phyloP scores from a whole-genome alignment of 2,113 vertebrate genomes.

The Stegastes partitus region DNA sequence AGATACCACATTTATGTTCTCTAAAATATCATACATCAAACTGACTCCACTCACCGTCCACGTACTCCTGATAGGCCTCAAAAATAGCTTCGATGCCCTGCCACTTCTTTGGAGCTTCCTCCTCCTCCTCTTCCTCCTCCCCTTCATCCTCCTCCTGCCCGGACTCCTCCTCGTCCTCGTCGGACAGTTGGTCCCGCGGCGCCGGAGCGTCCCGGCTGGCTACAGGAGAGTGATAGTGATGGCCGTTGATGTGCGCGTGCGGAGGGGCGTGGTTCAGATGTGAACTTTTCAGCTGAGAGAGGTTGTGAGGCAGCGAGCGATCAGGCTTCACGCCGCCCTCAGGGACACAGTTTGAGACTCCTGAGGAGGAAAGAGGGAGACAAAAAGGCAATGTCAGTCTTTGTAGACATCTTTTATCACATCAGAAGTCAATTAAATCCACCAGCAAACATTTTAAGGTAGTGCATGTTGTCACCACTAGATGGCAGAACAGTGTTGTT shows the following conservation, averaged over 20 bases:
- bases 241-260: conserved; percentile 84
- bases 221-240: conserved; percentile 76
- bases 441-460: neutral
- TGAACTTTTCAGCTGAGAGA: conserved; percentile 59
- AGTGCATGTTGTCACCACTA: conserved; percentile 46
- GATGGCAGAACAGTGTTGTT: conserved; percentile 52
- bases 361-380: conserved; percentile 33
- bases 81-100: conserved; percentile 95
- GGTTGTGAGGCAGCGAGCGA: conserved; percentile 36
- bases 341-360: conserved; percentile 41
- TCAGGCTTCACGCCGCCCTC: conserved; percentile 56
- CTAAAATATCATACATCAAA: neutral
- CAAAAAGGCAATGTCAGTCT: conserved; percentile 12
- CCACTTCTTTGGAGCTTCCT: conserved; percentile 88
- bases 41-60: conserved; percentile 88
- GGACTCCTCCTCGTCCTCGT: conserved; percentile 73
- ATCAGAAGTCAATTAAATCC: neutral
- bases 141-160: conserved; percentile 68
- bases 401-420: neutral
- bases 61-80: conserved; percentile 95
- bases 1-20: no score
- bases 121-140: conserved; percentile 75
- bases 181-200: conserved; percentile 47
- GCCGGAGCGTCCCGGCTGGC: conserved; percentile 64
- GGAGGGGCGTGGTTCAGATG: conserved; percentile 34